Evolutionary conservation across 2,888 invertebrate genomes (phyloP).

Genomic region (Chymomyza fuscimana): DNA sequence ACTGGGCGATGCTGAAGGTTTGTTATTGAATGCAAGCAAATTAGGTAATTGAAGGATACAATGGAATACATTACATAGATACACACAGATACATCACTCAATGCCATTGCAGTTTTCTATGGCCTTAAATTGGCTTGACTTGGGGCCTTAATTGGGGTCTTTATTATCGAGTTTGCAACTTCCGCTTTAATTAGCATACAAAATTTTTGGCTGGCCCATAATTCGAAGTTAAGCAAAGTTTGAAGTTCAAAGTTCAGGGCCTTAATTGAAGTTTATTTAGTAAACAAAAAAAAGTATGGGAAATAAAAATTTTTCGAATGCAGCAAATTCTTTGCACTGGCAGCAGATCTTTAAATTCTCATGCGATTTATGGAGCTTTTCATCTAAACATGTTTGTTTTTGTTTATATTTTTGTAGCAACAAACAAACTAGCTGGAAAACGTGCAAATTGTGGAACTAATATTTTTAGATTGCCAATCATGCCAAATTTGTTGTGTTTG

Average conservation of each 20-base stretch:
- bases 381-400: background rate
- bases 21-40: conserved; percentile 51
- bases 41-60: conserved; percentile 60
- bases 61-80: background rate
- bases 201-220: conserved; percentile 14
- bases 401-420: background rate
- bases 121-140: background rate
- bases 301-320: background rate
- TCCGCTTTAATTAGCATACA: conserved; percentile 24
- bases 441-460: background rate
- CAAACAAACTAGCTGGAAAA: background rate
- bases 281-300: background rate
- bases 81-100: background rate
- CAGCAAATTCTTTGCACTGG: background rate
- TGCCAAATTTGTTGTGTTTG: conserved; percentile 24
- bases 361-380: background rate
- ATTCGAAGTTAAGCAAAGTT: background rate
- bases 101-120: conserved; percentile 7
- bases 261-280: background rate
- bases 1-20: conserved; percentile 17
- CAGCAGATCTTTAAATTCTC: background rate
- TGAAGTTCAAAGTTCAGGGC: background rate
- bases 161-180: conserved; percentile 1
- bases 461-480: conserved; percentile 19
- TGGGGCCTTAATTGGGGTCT: conserved; percentile 8